phyloP scores from a whole-genome alignment of 2,797 vertebrate genomes.

The Triplophysa yarkandensis region DNA sequence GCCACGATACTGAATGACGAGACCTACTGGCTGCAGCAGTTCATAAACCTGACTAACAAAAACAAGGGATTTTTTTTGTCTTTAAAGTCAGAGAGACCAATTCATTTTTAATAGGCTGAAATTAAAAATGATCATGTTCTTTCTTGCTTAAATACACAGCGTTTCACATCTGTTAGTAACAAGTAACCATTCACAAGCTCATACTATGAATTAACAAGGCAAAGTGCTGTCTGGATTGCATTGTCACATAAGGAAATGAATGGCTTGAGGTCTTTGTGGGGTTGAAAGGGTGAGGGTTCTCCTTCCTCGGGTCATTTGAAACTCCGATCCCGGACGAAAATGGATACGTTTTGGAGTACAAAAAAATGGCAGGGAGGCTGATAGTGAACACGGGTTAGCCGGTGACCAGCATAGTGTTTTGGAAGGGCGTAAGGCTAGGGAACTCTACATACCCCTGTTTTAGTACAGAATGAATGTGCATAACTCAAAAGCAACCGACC shows the following conservation, averaged over 20 bases:
- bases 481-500: constrained; percentile 41
- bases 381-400: constrained; percentile 16
- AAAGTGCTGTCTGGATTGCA: constrained; percentile 83
- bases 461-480: constrained; percentile 42
- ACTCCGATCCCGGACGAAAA: constrained; percentile 57
- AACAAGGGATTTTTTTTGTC: constrained; percentile 77
- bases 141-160: constrained; percentile 79
- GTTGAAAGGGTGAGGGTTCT: constrained; percentile 57
- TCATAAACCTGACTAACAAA: constrained; percentile 84
- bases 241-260: constrained; percentile 77
- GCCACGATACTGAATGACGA: constrained; percentile 74
- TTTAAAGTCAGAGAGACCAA: constrained; percentile 83
- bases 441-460: constrained; percentile 43
- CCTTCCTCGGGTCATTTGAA: constrained; percentile 62
- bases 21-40: constrained; percentile 71
- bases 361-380: constrained; percentile 46
- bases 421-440: constrained; percentile 56
- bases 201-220: constrained; percentile 66
- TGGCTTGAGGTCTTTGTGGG: constrained; percentile 74
- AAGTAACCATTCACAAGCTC: constrained; percentile 66
- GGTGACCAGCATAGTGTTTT: constrained; percentile 40
- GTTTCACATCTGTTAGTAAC: constrained; percentile 74
- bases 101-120: constrained; percentile 78
- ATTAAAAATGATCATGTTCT: constrained; percentile 70
- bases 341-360: constrained; percentile 39